Evolutionary conservation across 2,113 vertebrate species (phyloP).

Genomic region (Varanus komodoensis): DNA sequence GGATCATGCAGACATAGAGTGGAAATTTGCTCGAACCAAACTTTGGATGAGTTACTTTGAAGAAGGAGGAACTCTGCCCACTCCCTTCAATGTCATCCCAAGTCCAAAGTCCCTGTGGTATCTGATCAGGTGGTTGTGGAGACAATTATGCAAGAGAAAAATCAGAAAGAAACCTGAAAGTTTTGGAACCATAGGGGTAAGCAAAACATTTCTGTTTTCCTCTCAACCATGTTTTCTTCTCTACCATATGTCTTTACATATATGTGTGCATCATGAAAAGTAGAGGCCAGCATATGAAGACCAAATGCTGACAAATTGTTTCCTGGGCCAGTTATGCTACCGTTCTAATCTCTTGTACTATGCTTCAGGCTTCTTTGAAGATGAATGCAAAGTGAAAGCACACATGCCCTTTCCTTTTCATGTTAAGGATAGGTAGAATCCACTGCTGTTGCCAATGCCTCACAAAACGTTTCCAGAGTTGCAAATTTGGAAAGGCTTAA

Average conservation of each 20-base stretch:
- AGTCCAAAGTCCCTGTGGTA: constrained; percentile 96
- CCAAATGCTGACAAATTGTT: neutral
- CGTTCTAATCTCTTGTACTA: neutral
- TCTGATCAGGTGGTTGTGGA: constrained; percentile 87
- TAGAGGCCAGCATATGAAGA: neutral
- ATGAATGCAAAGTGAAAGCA: neutral
- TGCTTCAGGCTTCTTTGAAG: neutral
- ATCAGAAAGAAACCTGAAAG: constrained; percentile 84
- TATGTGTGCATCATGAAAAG: neutral
- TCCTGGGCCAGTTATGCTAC: no score
- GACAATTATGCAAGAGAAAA: constrained; percentile 84
- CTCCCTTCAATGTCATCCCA: constrained; percentile 97
- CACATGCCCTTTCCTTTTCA: neutral
- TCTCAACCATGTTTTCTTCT: neutral
- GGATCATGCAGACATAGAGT: constrained; percentile 99
- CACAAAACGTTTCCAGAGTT: neutral
- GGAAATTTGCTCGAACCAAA: constrained; percentile 99
- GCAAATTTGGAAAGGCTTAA: neutral
- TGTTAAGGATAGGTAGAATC: neutral
- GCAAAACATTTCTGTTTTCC: constrained; percentile 34
- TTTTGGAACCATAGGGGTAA: constrained; percentile 93
- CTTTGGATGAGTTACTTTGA: constrained; percentile 99
- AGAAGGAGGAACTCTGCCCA: constrained; percentile 95
- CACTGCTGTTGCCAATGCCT: neutral
- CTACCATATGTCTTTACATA: neutral